These are phyloP conservation scores for Oryctolagus cuniculus DNA, from an alignment of 2,113 vertebrate species.

Conservation along the genomic window mOryCun1.1 NC_091442.1:82475001-82475500, in stretches of 20 bases:
- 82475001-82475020: not conserved
- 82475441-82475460: slow-evolving; percentile 64
- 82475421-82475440: slow-evolving; percentile 62
- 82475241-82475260: not conserved
- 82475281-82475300: not conserved
- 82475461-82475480: slow-evolving; percentile 41
- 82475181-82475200: slow-evolving; percentile 45
- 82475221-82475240: slow-evolving; percentile 13
- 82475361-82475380: not conserved
- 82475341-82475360: slow-evolving; percentile 56
- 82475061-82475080: slow-evolving; percentile 39
- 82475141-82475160: slow-evolving; percentile 60
- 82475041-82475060: slow-evolving; percentile 33
- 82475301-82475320: slow-evolving; percentile 25
- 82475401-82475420: slow-evolving; percentile 17
- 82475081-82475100: slow-evolving; percentile 35
- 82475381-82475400: slow-evolving; percentile 26
- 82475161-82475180: slow-evolving; percentile 45
- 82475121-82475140: slow-evolving; percentile 12
- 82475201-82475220: slow-evolving; percentile 32
- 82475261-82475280: not conserved
- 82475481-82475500: not conserved
- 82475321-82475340: slow-evolving; percentile 9
- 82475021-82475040: slow-evolving; percentile 21
- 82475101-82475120: not conserved